Evolutionary conservation across 2,888 invertebrate genomes (phyloP), one percentile per base, ranked within the genome.

Genomic region (Neoascia interrupta): DNA sequence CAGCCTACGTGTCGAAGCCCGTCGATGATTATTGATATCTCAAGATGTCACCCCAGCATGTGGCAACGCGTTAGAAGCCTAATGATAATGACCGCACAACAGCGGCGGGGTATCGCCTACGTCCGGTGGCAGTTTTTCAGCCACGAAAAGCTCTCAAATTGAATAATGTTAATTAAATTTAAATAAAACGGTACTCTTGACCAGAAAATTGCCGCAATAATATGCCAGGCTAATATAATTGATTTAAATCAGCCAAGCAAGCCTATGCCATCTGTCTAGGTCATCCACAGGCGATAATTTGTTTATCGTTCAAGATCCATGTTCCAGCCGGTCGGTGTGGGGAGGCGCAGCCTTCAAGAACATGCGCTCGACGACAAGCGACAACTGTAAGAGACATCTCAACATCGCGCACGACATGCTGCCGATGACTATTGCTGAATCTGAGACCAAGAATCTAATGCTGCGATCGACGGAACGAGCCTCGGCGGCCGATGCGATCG

Each of bases 11-110:
- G 73, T 63, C 58, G 43, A n/a, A 58, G 70, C 16, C 45, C 63
- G 69, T 70, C 39, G 70, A 70, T 58, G 58, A 72, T 56, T 66
- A 76, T 76, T 76, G 73, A 73, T 79, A 61, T 73, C 66, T 79
- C 56, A 61, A 68, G 79, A 79, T 79, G 73, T 79, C 73, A 79
- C 60, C n/a, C 54, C 73, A 61, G 66, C 79, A 73, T 41, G 73
- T 34, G 66, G 60, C 49, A 8, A 23, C 56, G n/a, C 47, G 60
- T 61, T 60, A 72, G 54, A 18, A 56, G 66, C 73, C 43, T 61
- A 68, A 73, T 66, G 49, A 61, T 72, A 54, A 66, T 68, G 41
- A 15, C 61, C 63, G n/a, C n/a, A n/a, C n/a, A 31, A 66, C 72
- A 58, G 21, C 26, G 26, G 16, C 45, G 39, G 13, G 10, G 19